Base-by-base conservation (phyloP, 2,113 vertebrate genomes). In the Sphyrna mokarran region DNA sequence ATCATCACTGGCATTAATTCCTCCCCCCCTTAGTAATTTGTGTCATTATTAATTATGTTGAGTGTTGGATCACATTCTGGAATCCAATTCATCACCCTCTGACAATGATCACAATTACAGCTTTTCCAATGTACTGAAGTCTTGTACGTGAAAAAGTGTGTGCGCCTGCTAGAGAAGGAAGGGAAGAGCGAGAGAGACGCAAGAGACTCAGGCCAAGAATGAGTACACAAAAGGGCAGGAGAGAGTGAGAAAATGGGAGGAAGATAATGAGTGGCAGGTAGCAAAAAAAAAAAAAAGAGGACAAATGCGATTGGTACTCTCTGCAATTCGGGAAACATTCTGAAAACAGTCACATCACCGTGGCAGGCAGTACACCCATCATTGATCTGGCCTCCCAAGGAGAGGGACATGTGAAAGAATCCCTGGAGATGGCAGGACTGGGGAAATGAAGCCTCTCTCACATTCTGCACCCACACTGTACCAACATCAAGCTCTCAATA, bases 331-430 rank as follows among this genome's bases (percentile, higher is more conserved):
- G 26, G 3, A 89, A 91, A 91, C 5, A n/a, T 18, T n/a, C 9
- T 63, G 89, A 26, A n/a, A 83, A 18, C n/a, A 23, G 26, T 29
- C 70, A 72, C 7, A 29, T 72, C 70, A 0, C 70, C 23, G 1
- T 7, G 78, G 18, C 37, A 20, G 96, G 80, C 94, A 43, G 95
- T 86, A 29, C 29, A 37, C 89, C 87, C 96, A 23, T 13, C 87
- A 95, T 95, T 48, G 95, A 96, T 96, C 95, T 70, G 61, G 96
- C 94, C 96, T 94, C 87, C 96, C 96, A 96, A 97, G 95, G 96
- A 94, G 95, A 96, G 96, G 96, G 96, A 5, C 96, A 97, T 97
- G 97, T 96, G 96, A 97, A 97, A 96, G 97, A 96, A 96, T 95
- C 95, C 94, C 95, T 89, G 96, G 43, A 43, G 72, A 43, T n/a